Percentiles rank a stretch among this genome's conserved stretches.
phyloP scores from a whole-genome alignment of 2,113 vertebrate genomes.

The Hystrix cristata region DNA sequence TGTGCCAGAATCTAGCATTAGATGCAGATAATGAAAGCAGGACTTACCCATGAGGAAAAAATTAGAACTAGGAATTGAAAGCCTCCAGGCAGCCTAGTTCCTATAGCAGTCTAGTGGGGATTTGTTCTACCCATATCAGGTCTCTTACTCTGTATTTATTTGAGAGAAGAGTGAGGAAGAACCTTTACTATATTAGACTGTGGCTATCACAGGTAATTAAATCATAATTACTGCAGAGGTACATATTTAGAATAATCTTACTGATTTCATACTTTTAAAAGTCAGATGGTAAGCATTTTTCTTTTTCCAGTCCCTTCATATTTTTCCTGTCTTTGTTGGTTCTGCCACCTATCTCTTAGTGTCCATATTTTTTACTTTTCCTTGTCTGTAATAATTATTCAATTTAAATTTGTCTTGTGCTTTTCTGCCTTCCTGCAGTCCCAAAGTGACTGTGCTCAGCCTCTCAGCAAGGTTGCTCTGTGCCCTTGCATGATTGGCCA shows the following conservation, averaged over 20 bases:
- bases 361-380: not conserved
- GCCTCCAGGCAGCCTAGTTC: not conserved
- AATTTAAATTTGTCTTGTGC: not conserved
- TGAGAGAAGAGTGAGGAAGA: not conserved
- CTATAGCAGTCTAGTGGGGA: not conserved
- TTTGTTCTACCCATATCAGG: not conserved
- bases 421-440: not conserved
- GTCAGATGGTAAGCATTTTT: not conserved
- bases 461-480: not conserved
- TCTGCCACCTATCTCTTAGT: not conserved
- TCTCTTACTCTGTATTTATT: not conserved
- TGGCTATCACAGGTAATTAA: not conserved
- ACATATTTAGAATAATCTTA: conserved; percentile 21
- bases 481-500: not conserved
- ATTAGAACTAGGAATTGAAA: not conserved
- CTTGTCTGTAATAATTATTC: not conserved
- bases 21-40: not conserved
- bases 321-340: not conserved
- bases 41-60: not conserved
- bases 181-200: conserved; percentile 12
- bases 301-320: not conserved
- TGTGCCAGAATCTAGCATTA: not conserved
- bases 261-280: not conserved
- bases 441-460: not conserved
- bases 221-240: not conserved